Base-by-base conservation (phyloP, 2,888 invertebrate genomes). In the Mongoloraphidia duomilia region DNA sequence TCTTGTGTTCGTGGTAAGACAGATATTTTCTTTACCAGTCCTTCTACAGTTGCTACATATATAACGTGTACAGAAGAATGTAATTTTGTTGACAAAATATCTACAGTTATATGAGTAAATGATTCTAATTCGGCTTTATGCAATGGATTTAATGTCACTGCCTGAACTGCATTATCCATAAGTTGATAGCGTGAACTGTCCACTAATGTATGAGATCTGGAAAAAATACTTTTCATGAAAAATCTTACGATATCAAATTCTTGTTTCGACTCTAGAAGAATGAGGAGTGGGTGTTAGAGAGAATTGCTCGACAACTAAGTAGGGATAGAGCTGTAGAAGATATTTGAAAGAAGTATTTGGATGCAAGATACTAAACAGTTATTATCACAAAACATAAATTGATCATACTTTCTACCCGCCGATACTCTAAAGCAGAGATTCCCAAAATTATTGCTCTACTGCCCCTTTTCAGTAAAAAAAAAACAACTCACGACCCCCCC, bases 151-250 rank as follows among this genome's bases (percentile, higher is more conserved):
- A 75, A 66, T 0, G 79, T 78, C 33, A 79, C 75, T 0, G 91
- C 82, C 58, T 88, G 85, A 0, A 94, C 82, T 0, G 92, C 82
- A 47, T 79, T 75, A 62, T 93, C 86, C 91, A 93, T 91, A 49
- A 94, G 68, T 59, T 92, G 90, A 64, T 88, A 93, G 53, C 80
- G 75, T 11, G 80, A 79, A 51, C 79, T 80, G 59, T 82, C 81
- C 47, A 80, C 66, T 42, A 78, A 64, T 58, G 74, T 71, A 49
- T 71, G 72, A 0, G 64, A 57, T 51, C 71, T 72, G 59, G 40
- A 57, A 56, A 26, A 41, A 37, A 51, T 49, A 9, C n/a, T 33
- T 33, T 33, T 42, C 45, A 14, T 36, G 17, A 17, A 42, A 37
- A 35, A 17, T 47, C n/a, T 11, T 46, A 46, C 12, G 9, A 45